A percentile compares a stretch with the other conserved stretches of the same genome.
Conservation (phyloP, 2,888 invertebrate genomes). For the Acleris emargana region DNA sequence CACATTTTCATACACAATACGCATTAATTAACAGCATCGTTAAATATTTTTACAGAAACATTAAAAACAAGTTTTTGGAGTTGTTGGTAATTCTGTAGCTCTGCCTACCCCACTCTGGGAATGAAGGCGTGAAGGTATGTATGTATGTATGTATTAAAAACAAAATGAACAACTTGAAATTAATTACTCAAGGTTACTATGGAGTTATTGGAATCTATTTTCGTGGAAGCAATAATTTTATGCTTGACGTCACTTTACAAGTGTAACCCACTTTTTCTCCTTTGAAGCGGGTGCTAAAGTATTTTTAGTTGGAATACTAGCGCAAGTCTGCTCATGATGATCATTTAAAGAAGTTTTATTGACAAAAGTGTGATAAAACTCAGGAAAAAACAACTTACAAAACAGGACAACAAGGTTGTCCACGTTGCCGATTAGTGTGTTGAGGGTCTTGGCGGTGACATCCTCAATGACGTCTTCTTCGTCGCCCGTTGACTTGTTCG, state of each 20-base stretch:
- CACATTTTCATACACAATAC: no score
- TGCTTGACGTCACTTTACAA: constrained; percentile 33
- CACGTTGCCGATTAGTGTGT: constrained; percentile 93
- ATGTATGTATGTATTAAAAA: no score
- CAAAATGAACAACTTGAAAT: not conserved
- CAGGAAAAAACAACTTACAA: constrained; percentile 84
- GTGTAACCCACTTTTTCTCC: constrained; percentile 28
- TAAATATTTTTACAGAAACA: not conserved
- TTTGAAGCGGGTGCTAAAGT: constrained; percentile 27
- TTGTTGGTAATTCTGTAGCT: no score
- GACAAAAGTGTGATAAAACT: not conserved
- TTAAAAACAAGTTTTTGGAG: not conserved
- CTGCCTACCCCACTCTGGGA: no score
- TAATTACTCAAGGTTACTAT: constrained; percentile 25
- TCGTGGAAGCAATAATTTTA: constrained; percentile 26
- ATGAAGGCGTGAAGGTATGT: no score
- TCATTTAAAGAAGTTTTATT: not conserved
- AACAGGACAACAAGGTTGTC: constrained; percentile 96
- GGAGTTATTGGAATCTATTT: constrained; percentile 17
- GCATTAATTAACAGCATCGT: not conserved
- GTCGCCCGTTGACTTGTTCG: constrained; percentile 96
- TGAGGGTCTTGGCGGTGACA: constrained; percentile 94
- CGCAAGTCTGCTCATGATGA: not conserved
- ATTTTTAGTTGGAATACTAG: constrained; percentile 24
- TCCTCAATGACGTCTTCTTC: constrained; percentile 97